Percentiles rank a stretch among this genome's conserved stretches.
These are phyloP conservation scores for Fregetta grallaria DNA, from an alignment of 2,113 vertebrate genomes.

Conservation along the genomic window DNA sequence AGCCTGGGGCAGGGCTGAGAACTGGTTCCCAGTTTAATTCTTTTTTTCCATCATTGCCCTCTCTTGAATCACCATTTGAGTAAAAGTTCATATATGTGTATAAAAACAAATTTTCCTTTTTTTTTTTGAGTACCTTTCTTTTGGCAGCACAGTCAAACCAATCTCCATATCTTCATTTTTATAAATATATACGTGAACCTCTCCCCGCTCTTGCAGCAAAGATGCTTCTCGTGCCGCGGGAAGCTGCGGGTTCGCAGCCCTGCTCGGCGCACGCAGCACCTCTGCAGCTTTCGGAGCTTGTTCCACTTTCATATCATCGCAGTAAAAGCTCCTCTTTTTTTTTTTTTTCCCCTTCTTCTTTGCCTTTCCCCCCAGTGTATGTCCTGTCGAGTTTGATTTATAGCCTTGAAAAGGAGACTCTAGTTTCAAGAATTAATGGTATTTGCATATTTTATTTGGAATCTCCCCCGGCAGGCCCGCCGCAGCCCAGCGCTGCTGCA, in stretches of 20 bases:
- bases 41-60: neutral
- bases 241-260: neutral
- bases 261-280: fast-evolving
- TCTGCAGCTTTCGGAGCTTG: neutral
- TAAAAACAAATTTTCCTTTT: neutral
- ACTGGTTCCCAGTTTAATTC: neutral
- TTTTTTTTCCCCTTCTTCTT: neutral
- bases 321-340: neutral
- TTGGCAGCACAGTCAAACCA: neutral
- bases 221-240: fast-evolving
- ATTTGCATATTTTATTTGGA: constrained; percentile 74
- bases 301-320: neutral
- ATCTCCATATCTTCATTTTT: neutral
- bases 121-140: neutral
- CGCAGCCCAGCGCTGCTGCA: neutral
- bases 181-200: neutral
- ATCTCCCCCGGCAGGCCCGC: constrained; percentile 48
- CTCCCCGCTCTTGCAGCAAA: neutral
- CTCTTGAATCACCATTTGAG: neutral
- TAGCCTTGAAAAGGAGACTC: constrained; percentile 51
- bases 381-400: constrained; percentile 65
- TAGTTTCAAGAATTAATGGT: constrained; percentile 64
- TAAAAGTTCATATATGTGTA: fast-evolving
- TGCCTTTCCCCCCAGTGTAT: neutral
- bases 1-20: neutral